A percentile compares a stretch with the other conserved stretches of the same genome.
Conservation (phyloP, 2,888 invertebrate genomes). For the Clanis bilineata region DNA sequence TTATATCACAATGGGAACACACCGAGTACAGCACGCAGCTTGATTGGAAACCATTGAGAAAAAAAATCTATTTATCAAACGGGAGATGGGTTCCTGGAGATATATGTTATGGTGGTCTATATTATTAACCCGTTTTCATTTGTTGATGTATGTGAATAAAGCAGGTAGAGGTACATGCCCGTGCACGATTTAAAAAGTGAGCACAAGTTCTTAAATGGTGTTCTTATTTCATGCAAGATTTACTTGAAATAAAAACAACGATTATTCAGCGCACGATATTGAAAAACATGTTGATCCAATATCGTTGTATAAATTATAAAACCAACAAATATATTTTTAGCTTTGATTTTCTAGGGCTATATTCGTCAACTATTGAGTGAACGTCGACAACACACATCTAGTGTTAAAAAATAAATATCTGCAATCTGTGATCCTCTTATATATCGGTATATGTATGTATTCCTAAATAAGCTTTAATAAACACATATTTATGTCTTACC, state of each 20-base stretch:
- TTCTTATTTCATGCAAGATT: background rate
- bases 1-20: conserved; percentile 69
- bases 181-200: background rate
- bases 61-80: conserved; percentile 74
- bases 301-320: too few species aligned
- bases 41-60: conserved; percentile 63
- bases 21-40: conserved; percentile 53
- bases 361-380: too few species aligned
- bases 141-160: background rate
- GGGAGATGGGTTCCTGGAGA: conserved; percentile 69
- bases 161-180: background rate
- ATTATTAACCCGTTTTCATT: conserved; percentile 72
- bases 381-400: too few species aligned
- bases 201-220: background rate
- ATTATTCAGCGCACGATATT: background rate
- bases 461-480: too few species aligned
- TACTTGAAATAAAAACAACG: background rate
- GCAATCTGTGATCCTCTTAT: too few species aligned
- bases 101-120: conserved; percentile 62
- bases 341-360: too few species aligned
- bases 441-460: background rate
- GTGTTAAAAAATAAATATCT: too few species aligned
- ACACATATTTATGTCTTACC: too few species aligned
- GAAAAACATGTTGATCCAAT: too few species aligned
- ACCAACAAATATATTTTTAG: too few species aligned